Evolutionary conservation across 2,797 vertebrate species (phyloP), one percentile per base, ranked within the genome.

Genomic region (Schizopygopsis pylzovi): DNA sequence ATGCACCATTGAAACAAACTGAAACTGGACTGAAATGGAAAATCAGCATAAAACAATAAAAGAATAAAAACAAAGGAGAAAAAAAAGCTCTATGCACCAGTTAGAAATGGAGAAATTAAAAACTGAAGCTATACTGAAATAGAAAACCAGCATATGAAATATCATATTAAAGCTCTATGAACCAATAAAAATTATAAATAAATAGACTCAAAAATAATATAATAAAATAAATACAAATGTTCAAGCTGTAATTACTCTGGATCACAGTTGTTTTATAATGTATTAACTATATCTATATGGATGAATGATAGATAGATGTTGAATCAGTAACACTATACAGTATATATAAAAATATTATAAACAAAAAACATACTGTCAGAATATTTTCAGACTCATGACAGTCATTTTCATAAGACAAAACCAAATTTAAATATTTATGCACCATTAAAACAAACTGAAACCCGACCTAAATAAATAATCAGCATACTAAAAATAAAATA

Each of bases 371-470:
- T 45, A 45, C 43, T 45, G 10, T 10, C 43, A 45, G 43, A 45
- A 45, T 45, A 45, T 45, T 45, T 45, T 45, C 10, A 45, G 43
- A 45, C 43, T 10, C 10, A 3, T 49, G 1, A 15, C 49, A 52
- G 15, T 20, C 0, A 54, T 54, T 54, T 54, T 54, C 16, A 52
- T 18, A 18, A 52, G 49, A 52, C 16, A 52, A 18, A 52, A 47
- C 4, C n/a, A 2, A 68, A 41, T 22, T 22, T 0, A 43, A 43
- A 71, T 43, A 22, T 71, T 1, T 72, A 72, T 45, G 41, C 22
- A 13, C 41, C 41, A 72, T 70, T 41, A 43, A 70, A 70, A 22
- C 22, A 71, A 71, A 71, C 18, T 70, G 37, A 68, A 68, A 70
- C 68, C 43, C 4, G 3, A 7, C 15, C 7, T 6, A 70, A 70